Conservation (phyloP, 2,113 vertebrate species). For the Platysternon megacephalum region DNA sequence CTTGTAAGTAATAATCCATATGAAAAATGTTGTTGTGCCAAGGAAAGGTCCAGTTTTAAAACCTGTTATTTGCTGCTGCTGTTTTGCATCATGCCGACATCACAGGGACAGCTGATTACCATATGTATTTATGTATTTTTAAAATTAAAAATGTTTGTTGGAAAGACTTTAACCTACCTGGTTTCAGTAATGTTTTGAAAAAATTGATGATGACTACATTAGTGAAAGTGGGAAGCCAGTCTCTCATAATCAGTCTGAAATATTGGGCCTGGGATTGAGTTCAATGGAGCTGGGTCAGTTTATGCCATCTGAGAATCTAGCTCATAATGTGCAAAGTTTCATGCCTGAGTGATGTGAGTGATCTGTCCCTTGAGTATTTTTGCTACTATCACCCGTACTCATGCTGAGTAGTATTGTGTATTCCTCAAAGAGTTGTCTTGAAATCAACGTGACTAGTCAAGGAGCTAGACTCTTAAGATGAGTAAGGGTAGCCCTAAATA, state of each 20-base stretch:
- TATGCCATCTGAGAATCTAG: not conserved
- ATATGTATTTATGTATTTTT: too few species aligned
- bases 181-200: too few species aligned
- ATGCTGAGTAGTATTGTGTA: not conserved
- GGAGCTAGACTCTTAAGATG: not conserved
- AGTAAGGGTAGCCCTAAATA: not conserved
- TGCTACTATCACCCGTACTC: not conserved
- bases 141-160: too few species aligned
- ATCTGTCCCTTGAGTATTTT: not conserved
- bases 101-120: not conserved
- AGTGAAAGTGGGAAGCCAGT: not conserved
- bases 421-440: not conserved
- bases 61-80: not conserved
- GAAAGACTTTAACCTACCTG: too few species aligned
- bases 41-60: not conserved
- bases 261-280: not conserved
- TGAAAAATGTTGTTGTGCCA: not conserved
- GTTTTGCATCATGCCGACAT: not conserved
- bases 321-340: not conserved
- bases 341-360: not conserved
- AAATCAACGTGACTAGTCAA: not conserved
- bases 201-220: not conserved
- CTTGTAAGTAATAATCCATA: not conserved
- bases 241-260: not conserved
- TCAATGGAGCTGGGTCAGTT: not conserved